A percentile compares a stretch with the other conserved stretches of the same genome.
These are phyloP conservation scores for Peromyscus eremicus DNA, from an alignment of 2,797 vertebrate genomes.

Conservation along the genomic window DNA sequence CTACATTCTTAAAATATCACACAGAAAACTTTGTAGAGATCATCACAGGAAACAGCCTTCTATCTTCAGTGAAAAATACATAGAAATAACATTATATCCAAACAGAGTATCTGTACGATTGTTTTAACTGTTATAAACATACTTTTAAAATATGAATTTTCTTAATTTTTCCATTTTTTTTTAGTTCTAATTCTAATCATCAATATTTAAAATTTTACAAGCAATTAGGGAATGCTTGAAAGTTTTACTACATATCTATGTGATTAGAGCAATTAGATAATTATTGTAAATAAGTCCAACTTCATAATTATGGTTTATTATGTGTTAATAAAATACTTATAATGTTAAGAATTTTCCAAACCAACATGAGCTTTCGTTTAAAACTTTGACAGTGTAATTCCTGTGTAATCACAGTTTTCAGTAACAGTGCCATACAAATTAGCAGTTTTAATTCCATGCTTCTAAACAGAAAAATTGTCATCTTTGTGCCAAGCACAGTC, in stretches of 20 bases:
- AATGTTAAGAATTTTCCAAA: conserved; percentile 60
- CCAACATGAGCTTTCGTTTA: conserved; percentile 30
- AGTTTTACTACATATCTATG: conserved; percentile 73
- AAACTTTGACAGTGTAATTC: conserved; percentile 52
- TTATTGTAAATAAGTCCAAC: conserved; percentile 81
- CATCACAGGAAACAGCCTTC: neutral
- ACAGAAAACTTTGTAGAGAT: neutral
- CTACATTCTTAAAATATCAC: neutral
- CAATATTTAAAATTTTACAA: conserved; percentile 75
- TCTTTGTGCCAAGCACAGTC: neutral
- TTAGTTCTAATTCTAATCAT: conserved; percentile 65
- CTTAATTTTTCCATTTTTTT: conserved; percentile 55
- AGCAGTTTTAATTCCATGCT: conserved; percentile 31
- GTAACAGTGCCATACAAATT: conserved; percentile 32
- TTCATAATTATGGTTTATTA: conserved; percentile 74
- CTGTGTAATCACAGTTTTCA: conserved; percentile 55
- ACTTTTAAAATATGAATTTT: conserved; percentile 50
- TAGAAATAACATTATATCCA: conserved; percentile 6
- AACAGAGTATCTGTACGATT: neutral
- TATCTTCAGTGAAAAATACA: neutral
- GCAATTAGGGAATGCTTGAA: conserved; percentile 71
- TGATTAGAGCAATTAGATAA: conserved; percentile 81
- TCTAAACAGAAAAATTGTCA: conserved; percentile 23
- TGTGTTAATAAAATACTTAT: conserved; percentile 69
- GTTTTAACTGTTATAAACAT: conserved; percentile 1